These are phyloP conservation scores for Leptura quadrifasciata DNA, from an alignment of 2,888 invertebrate species.

Conservation along the genomic window DNA sequence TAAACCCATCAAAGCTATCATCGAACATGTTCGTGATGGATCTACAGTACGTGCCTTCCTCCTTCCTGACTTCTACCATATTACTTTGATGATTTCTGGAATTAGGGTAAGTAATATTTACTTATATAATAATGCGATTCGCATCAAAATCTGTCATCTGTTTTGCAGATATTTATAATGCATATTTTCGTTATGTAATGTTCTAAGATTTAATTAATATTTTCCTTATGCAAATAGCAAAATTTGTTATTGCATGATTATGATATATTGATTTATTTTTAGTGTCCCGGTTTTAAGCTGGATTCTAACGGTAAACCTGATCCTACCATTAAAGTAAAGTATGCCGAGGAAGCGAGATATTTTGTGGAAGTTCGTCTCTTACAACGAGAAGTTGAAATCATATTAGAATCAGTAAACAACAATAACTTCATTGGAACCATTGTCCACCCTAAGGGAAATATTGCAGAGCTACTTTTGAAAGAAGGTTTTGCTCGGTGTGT, in stretches of 20 bases:
- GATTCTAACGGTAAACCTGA: slow-evolving; percentile 84
- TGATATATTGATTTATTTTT: slow-evolving; percentile 42
- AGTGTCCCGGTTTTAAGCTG: slow-evolving; percentile 88
- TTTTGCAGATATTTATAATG: neutral
- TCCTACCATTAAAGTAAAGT: slow-evolving; percentile 80
- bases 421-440: slow-evolving; percentile 96
- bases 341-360: slow-evolving; percentile 93
- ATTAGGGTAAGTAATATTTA: slow-evolving; percentile 80
- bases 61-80: slow-evolving; percentile 91
- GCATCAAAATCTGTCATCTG: neutral
- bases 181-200: neutral
- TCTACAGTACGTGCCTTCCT: slow-evolving; percentile 95
- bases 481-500: slow-evolving; percentile 89
- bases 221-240: too few species aligned
- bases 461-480: slow-evolving; percentile 87
- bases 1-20: slow-evolving; percentile 92
- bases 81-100: slow-evolving; percentile 97
- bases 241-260: neutral
- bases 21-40: slow-evolving; percentile 98
- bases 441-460: slow-evolving; percentile 88
- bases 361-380: slow-evolving; percentile 94
- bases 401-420: slow-evolving; percentile 94
- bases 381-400: slow-evolving; percentile 92
- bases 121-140: neutral
- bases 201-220: neutral